Evolutionary conservation across 2,888 invertebrate species (phyloP), one percentile per base, ranked within the genome.

Genomic region (Vanessa cardui): DNA sequence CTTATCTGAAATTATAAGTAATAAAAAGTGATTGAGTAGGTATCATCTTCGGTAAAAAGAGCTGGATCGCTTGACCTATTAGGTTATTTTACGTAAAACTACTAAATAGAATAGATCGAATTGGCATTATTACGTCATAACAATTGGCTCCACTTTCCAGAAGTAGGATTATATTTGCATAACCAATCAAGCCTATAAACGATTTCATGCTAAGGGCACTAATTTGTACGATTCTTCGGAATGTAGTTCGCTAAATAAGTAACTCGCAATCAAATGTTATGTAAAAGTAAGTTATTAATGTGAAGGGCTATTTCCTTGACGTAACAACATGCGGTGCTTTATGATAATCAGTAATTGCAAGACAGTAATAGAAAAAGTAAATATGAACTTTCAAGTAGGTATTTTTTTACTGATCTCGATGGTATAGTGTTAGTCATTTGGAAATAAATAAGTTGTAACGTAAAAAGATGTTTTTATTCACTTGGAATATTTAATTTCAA

Each of bases 71-170:
- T 39, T 39, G 39, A 39, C 39, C 12, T 39, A 39, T 39, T 39
- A 1, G 12, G 12, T 54, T 31, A 26, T 16, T n/a, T 26, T 16
- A 39, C 52, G 52, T 26, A 26, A 39, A 60, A 60, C 33, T 65
- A 16, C 54, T 12, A n/a, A 39, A 26, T n/a, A 18, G n/a, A 21
- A 60, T 31, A 54, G 16, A 46, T n/a, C 18, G 39, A 65, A 59
- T 61, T 33, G 39, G 18, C 21, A 61, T 39, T 8, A 12, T 61
- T 54, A 61, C 21, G n/a, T 56, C 61, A 66, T n/a, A 20, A 21
- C 39, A 31, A 60, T 60, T 61, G 61, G 65, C 56, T 60, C 46
- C 60, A 60, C 65, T 66, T 54, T 66, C 60, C 33, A 66, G 33
- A 31, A 31, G 65, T 21, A 45, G 45, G 39, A 45, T 56, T 39